Evolutionary conservation across 2,797 vertebrate genomes (phyloP).

Genomic region (Sebastes paucispinis): DNA sequence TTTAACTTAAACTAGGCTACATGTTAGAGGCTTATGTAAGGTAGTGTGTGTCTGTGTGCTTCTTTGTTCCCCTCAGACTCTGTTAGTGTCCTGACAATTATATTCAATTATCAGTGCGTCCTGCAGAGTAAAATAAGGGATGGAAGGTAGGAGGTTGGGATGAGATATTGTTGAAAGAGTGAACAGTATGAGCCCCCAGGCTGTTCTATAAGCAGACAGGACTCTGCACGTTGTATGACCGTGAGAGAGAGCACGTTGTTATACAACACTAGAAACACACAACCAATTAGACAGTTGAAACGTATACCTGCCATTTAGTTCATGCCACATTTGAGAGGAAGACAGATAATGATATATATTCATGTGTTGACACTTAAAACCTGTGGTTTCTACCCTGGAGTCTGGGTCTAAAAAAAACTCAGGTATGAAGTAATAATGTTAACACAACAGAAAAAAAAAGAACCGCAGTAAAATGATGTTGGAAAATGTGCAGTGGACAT

Average conservation of each 20-base stretch:
- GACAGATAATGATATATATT: neutral
- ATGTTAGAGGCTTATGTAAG: conserved; percentile 39
- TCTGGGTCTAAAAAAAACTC: neutral
- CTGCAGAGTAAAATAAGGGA: conserved; percentile 10
- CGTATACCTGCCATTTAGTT: neutral
- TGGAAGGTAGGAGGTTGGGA: conserved; percentile 7
- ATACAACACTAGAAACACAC: neutral
- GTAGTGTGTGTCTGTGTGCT: neutral
- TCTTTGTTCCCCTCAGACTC: conserved; percentile 27
- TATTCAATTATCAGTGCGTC: conserved; percentile 21
- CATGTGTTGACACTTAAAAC: conserved; percentile 4
- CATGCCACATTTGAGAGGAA: neutral
- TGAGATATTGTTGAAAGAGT: conserved; percentile 40
- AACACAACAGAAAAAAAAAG: neutral
- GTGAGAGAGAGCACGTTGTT: neutral
- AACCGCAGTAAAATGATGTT: neutral
- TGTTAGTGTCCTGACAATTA: conserved; percentile 35
- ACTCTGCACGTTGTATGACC: conserved; percentile 27
- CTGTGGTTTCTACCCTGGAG: neutral
- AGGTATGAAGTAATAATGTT: neutral
- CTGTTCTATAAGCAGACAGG: conserved; percentile 35
- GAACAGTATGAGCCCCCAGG: conserved; percentile 18
- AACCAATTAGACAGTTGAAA: neutral
- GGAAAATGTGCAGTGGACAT: neutral
- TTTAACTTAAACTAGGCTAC: conserved; percentile 5